Percentiles rank a stretch among this genome's conserved stretches.
These are phyloP conservation scores for Bombyx mandarina DNA, from an alignment of 1,140 invertebrate genomes.

Conservation along the genomic window DNA sequence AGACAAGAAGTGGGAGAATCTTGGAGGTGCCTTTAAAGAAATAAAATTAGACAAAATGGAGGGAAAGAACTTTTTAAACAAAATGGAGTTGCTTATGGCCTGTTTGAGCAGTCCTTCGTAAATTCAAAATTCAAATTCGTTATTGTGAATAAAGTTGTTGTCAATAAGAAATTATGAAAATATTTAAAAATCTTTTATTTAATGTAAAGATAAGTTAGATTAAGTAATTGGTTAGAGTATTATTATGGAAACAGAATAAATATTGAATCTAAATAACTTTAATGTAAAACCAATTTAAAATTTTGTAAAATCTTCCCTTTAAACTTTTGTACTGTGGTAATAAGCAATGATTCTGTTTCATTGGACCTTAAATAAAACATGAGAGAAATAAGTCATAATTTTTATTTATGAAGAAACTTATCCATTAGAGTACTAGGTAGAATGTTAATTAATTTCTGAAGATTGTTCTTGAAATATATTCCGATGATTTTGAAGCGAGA, in stretches of 20 bases:
- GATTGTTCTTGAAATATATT: conserved; percentile 54
- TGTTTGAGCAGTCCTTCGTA: conserved; percentile 77
- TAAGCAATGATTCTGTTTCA: too few relatives aligned
- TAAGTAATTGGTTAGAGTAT: too few relatives aligned
- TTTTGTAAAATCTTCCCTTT: too few relatives aligned
- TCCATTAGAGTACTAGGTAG: conserved; percentile 57
- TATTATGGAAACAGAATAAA: too few relatives aligned
- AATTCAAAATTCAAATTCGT: conserved; percentile 2
- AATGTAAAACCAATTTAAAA: too few relatives aligned
- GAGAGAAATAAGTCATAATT: conserved; percentile 37
- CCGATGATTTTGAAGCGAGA: conserved; percentile 35
- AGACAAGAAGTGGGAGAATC: conserved; percentile 92
- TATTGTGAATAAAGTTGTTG: too few relatives aligned
- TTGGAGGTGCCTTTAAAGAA: conserved; percentile 91
- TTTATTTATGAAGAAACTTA: conserved; percentile 63
- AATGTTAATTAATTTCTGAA: conserved; percentile 65
- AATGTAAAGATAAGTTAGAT: too few relatives aligned
- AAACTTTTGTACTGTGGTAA: too few relatives aligned
- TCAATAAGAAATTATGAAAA: too few relatives aligned
- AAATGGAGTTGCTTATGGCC: conserved; percentile 97
- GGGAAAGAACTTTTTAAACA: conserved; percentile 96
- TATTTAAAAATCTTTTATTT: too few relatives aligned
- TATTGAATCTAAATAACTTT: too few relatives aligned
- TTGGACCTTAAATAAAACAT: conserved; percentile 1
- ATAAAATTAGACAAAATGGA: conserved; percentile 95